A percentile compares a stretch with the other conserved stretches of the same genome.
Evolutionary conservation across 2,113 vertebrate species (phyloP).

Genomic region (Scalopus aquaticus): DNA sequence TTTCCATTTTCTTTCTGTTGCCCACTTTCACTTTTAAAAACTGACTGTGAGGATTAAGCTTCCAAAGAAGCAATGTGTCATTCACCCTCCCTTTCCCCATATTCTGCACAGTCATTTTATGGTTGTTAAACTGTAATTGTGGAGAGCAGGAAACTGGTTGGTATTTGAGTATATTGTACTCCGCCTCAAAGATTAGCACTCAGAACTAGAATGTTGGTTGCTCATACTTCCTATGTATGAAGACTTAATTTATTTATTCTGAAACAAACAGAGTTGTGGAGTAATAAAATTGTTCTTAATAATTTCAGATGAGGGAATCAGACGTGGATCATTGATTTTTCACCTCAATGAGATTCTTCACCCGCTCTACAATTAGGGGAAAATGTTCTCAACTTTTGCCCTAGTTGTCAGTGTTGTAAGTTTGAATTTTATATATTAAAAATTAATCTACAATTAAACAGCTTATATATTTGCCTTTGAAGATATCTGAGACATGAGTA

Average conservation of each 20-base stretch:
- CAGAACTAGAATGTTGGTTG: background rate
- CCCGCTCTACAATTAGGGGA: background rate
- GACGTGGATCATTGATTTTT: background rate
- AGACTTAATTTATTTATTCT: background rate
- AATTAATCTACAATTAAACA: background rate
- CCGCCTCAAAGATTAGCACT: background rate
- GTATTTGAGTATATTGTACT: background rate
- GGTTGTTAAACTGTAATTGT: background rate
- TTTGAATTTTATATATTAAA: background rate
- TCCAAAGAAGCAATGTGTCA: background rate
- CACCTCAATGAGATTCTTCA: background rate
- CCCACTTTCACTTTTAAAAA: background rate
- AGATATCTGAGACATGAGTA: background rate
- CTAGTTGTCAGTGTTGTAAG: background rate
- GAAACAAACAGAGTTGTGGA: background rate
- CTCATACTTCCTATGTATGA: background rate
- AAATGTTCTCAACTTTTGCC: background rate
- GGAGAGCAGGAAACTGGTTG: background rate
- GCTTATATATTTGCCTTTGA: background rate
- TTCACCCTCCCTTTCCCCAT: background rate
- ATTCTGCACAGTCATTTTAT: background rate
- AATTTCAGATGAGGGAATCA: background rate
- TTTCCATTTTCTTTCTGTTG: background rate
- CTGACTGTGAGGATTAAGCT: background rate
- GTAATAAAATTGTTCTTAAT: background rate